Evolutionary conservation across 2,797 vertebrate species (phyloP).

Genomic region (Siniperca undulata): DNA sequence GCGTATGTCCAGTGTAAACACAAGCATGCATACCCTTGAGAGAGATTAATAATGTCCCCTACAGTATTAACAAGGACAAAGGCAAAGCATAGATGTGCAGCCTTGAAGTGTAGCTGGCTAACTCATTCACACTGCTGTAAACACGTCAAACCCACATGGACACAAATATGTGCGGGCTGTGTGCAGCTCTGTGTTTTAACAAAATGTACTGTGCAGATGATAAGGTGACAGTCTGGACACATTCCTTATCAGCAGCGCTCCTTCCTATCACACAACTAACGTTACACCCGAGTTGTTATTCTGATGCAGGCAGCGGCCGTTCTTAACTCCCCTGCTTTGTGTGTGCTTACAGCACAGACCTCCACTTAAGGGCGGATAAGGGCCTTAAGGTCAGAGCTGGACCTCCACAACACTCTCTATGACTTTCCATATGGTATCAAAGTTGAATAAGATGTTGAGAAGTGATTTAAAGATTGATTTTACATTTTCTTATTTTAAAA

Average conservation of each 20-base stretch:
- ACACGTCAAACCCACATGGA: slow-evolving; percentile 22
- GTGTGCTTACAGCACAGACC: not conserved
- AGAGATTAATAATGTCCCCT: not conserved
- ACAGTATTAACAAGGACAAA: not conserved
- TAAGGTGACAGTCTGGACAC: slow-evolving; percentile 39
- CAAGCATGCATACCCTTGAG: not conserved
- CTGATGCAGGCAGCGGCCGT: slow-evolving; percentile 12
- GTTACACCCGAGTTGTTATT: slow-evolving; percentile 4
- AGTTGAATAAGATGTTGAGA: not conserved
- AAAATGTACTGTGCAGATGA: slow-evolving; percentile 26
- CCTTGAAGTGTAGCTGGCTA: not conserved
- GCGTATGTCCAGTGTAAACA: not conserved
- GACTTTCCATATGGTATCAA: not conserved
- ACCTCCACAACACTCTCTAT: not conserved
- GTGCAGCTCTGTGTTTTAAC: slow-evolving; percentile 30
- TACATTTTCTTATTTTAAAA: not conserved
- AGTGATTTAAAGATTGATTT: not conserved
- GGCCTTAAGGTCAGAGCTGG: slow-evolving; percentile 28
- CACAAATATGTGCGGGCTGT: slow-evolving; percentile 11
- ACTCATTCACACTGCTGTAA: slow-evolving; percentile 6
- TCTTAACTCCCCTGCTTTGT: not conserved
- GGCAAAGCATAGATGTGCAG: not conserved
- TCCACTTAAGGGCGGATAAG: not conserved
- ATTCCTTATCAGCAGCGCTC: slow-evolving; percentile 60
- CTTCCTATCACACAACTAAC: slow-evolving; percentile 52